Evolutionary conservation across 2,888 invertebrate genomes (phyloP).

Genomic region (Hemicrepidius hirtus): DNA sequence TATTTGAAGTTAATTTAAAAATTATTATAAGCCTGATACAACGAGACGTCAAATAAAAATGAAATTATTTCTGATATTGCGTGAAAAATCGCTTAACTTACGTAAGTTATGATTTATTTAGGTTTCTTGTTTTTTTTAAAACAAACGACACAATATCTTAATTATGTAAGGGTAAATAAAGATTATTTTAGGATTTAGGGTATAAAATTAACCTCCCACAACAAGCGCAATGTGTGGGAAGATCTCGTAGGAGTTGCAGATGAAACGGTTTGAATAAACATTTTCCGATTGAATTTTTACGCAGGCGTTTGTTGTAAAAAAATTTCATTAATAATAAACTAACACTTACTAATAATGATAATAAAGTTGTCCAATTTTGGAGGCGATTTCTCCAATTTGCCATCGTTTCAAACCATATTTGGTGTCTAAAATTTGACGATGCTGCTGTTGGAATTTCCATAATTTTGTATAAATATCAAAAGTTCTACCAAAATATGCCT

Average conservation of each 20-base stretch:
- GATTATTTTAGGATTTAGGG: not conserved
- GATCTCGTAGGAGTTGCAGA: slow-evolving; percentile 25
- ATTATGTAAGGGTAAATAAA: not conserved
- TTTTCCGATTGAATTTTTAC: not conserved
- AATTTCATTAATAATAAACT: not conserved
- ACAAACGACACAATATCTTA: not conserved
- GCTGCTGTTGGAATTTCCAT: slow-evolving; percentile 99
- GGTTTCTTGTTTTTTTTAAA: too few relatives aligned
- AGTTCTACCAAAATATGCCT: slow-evolving; percentile 96
- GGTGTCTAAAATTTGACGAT: slow-evolving; percentile 90
- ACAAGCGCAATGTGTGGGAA: slow-evolving; percentile 22
- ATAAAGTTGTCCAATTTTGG: slow-evolving; percentile 98
- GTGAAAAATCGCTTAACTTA: too few relatives aligned
- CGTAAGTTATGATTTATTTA: too few relatives aligned
- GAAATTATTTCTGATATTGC: too few relatives aligned
- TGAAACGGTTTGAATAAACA: slow-evolving; percentile 8
- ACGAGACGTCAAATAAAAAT: too few relatives aligned
- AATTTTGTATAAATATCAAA: slow-evolving; percentile 98
- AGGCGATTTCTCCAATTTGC: slow-evolving; percentile 99
- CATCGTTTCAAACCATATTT: slow-evolving; percentile 97
- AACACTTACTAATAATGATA: slow-evolving; percentile 96
- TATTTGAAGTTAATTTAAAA: too few relatives aligned
- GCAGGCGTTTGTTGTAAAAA: not conserved
- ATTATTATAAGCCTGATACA: too few relatives aligned
- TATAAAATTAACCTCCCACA: slow-evolving; percentile 11